Evolutionary conservation across 2,113 vertebrate genomes (phyloP).

Genomic region (Zosterops pallidus): DNA sequence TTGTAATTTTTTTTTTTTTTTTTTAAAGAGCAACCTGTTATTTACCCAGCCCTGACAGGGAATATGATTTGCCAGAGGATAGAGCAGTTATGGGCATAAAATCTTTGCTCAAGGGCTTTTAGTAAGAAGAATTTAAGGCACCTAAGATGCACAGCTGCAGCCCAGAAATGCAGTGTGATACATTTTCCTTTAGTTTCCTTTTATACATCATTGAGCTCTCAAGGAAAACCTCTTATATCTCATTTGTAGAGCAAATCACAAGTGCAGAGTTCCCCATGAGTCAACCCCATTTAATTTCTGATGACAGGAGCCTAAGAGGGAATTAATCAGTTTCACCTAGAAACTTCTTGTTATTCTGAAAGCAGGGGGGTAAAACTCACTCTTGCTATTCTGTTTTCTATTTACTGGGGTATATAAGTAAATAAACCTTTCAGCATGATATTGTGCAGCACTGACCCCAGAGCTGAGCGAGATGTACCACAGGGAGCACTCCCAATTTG

Average conservation of each 20-base stretch:
- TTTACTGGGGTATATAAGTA: slow-evolving; percentile 19
- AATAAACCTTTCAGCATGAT: neutral
- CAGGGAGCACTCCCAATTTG: neutral
- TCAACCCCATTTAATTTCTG: slow-evolving; percentile 43
- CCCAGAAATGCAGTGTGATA: neutral
- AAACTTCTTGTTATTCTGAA: neutral
- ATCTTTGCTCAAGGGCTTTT: neutral
- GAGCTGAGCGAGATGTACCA: neutral
- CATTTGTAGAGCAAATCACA: slow-evolving; percentile 46
- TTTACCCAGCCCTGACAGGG: neutral
- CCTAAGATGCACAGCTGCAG: neutral
- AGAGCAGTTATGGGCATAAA: neutral
- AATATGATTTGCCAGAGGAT: neutral
- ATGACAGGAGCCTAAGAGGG: neutral
- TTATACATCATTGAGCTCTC: neutral
- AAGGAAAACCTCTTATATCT: slow-evolving; percentile 45
- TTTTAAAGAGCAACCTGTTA: neutral
- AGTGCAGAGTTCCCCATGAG: neutral
- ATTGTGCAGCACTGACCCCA: neutral
- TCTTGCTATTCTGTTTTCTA: neutral
- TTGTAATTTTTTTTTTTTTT: neutral
- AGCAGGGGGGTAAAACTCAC: neutral
- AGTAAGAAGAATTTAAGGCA: neutral
- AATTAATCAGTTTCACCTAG: slow-evolving; percentile 29
- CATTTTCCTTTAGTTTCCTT: neutral